Base-by-base conservation (phyloP, 1,140 invertebrate genomes). In the Platyura marginata region DNA sequence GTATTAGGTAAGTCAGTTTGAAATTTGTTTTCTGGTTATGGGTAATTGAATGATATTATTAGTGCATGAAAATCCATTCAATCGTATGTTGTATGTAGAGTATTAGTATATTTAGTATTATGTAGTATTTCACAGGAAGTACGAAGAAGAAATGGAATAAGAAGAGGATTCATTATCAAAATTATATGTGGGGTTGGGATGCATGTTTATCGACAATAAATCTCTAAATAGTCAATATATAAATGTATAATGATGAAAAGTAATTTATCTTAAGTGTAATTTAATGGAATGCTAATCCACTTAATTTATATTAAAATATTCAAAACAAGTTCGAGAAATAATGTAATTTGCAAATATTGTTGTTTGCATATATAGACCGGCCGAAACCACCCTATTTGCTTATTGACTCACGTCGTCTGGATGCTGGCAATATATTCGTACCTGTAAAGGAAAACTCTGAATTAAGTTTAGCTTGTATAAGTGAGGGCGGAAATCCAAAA, bases 381-480 rank as follows among this genome's bases (percentile, higher is more conserved):
- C 81, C 82, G 19, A 72, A 78, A 42, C 72, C 79, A 18, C 79
- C 79, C 39, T 87, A 85, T 57, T 65, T 85, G 49, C 68, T 81
- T 51, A 81, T 85, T 55, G 81, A 85, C 59, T 80, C 80, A 6
- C 64, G 80, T 11, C 72, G 82, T 20, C 64, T 87, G 49, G 81
- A 85, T 65, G 76, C 81, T 0, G 79, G 81, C 44, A 87, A 85
- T 62, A 74, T 79, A 40, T 87, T 83, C 63, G 76, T 87, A 48
- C 81, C 81, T 1, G 80, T 84, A 9, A 74, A 81, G 51, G 82
- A 87, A 59, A 81, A 80, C 51, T 77, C 77, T 11, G 78, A 80
- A 50, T 63, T 89, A 22, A 77, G 74, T 34, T 70, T 90, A 40
- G 72, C 81, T 47, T 91, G 86, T 54, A 75, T 85, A 3, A 81